A percentile compares a stretch with the other conserved stretches of the same genome.
These are phyloP conservation scores for Molorchus minor DNA, from an alignment of 2,888 invertebrate genomes.

Conservation along the genomic window DNA sequence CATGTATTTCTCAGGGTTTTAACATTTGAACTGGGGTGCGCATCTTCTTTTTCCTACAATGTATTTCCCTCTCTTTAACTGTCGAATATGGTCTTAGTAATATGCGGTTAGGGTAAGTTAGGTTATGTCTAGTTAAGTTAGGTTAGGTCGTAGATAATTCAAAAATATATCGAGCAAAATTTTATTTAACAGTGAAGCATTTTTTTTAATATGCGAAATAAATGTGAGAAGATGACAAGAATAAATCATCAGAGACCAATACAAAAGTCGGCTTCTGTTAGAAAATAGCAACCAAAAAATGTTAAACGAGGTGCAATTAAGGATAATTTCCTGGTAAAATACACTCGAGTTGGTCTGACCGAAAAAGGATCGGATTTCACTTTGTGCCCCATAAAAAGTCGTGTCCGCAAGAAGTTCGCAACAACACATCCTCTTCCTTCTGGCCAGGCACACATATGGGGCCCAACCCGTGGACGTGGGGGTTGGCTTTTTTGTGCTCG, in stretches of 20 bases:
- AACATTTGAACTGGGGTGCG: no score
- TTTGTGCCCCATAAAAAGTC: constrained; percentile 46
- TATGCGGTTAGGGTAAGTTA: no score
- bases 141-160: no score
- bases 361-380: constrained; percentile 45
- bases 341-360: constrained; percentile 25
- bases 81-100: no score
- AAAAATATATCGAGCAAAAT: no score
- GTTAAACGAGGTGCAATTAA: constrained; percentile 37
- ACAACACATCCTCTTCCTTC: constrained; percentile 48
- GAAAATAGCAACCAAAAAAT: constrained; percentile 8
- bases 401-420: constrained; percentile 47
- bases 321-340: constrained; percentile 43
- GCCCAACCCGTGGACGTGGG: constrained; percentile 36
- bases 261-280: constrained; percentile 7
- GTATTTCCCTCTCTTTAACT: no score
- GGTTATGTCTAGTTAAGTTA: no score
- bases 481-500: constrained; percentile 29
- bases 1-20: no score
- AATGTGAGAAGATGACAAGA: no score
- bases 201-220: no score
- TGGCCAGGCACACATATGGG: constrained; percentile 45
- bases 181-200: no score
- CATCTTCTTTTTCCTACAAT: no score
- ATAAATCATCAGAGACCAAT: background rate